Evolutionary conservation across 2,797 vertebrate species (phyloP), one percentile per base, ranked within the genome.

Genomic region (Cuniculus paca): DNA sequence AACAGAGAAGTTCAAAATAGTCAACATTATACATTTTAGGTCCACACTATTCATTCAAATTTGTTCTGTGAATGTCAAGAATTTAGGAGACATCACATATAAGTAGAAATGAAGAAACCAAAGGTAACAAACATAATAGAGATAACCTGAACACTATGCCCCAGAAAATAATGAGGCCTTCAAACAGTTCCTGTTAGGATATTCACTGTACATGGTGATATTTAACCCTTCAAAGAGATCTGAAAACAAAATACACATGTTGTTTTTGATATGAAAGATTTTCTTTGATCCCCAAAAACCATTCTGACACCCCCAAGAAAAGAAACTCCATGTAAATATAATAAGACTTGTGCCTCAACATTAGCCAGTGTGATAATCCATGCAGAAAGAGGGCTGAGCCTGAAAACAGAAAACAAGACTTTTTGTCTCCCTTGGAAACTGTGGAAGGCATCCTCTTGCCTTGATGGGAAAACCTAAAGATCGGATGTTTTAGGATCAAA

Each of bases 381-480:
- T 58, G 78, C 2, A 79, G 52, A 91, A 75, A 24, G 39, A 84
- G 48, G 39, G 48, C 70, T 65, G 42, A 87, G 54, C 54, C 68
- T 89, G 28, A 58, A 82, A 78, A 42, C 19, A 79, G 68, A 93
- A 95, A 68, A 95, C 61, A 93, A 78, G 20, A 22, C 16, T 82
- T 93, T 96, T 92, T 85, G 77, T 90, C 61, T 95, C 86, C 60
- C 31, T 39, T 42, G 56, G 87, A 91, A 70, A 28, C 72, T 84
- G 19, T 63, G 48, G 31, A 58, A 95, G 54, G 68, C 68, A 83
- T 75, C 90, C 86, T 93, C 79, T 92, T 91, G 45, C 80, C 86
- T 95, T 90, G 80, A 92, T 74, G 93, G 88, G 81, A 95, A 95
- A 97, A 92, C 79, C 80, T 85, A 75, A 92, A 94, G 96, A 93